Conservation (phyloP, 2,888 invertebrate species). For the Odontomyia ornata region DNA sequence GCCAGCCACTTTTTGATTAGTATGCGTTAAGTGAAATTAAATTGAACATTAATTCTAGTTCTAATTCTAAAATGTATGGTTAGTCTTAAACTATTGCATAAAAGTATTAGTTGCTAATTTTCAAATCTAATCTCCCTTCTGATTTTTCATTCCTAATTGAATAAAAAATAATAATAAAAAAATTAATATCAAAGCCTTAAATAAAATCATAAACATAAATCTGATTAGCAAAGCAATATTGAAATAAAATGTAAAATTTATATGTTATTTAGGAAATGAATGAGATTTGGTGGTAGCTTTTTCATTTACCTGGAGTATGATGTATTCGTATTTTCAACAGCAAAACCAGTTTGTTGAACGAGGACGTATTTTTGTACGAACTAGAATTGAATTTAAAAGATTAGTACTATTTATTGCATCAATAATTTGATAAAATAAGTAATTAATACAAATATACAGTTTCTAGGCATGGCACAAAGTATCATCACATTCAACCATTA, state of each 20-base stretch:
- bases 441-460: too few species aligned
- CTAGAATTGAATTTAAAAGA: constrained; percentile 56
- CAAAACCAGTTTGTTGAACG: constrained; percentile 66
- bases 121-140: not conserved
- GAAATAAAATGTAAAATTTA: too few species aligned
- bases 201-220: not conserved
- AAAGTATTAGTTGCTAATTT: not conserved
- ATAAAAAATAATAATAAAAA: constrained; percentile 18
- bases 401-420: too few species aligned
- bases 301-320: constrained; percentile 68
- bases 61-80: not conserved
- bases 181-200: not conserved
- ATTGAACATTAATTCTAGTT: not conserved
- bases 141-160: constrained; percentile 33
- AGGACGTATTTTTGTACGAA: constrained; percentile 69
- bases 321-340: constrained; percentile 66
- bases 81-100: not conserved
- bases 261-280: too few species aligned
- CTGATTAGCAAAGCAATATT: not conserved
- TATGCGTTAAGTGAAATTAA: too few species aligned
- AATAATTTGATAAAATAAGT: too few species aligned
- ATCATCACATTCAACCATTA: too few species aligned
- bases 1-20: too few species aligned
- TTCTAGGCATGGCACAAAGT: too few species aligned
- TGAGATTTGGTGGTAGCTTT: too few species aligned